Evolutionary conservation across 2,113 vertebrate genomes (phyloP), one percentile per base, ranked within the genome.

Genomic region (Pterocles gutturalis): DNA sequence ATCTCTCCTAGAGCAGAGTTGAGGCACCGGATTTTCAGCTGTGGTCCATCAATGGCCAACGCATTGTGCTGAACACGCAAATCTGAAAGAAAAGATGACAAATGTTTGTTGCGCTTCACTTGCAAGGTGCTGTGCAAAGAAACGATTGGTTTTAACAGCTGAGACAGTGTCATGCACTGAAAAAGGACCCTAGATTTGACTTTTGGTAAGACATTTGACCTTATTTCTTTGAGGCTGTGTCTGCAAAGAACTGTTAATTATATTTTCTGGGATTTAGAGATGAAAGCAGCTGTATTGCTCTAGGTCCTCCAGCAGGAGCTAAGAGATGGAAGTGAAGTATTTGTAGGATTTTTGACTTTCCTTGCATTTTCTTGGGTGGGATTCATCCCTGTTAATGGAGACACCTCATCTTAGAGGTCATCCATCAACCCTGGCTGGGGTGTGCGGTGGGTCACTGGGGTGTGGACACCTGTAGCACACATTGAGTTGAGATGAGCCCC

Each of bases 21-120:
- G 13, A n/a, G 3, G 22, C n/a, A 17, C 9, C 24, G 34, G 43
- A 34, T 45, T 85, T 81, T 58, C 64, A 58, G n/a, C 66, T 31
- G 66, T 15, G 36, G 8, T 24, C 1, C 2, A 29, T 38, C 0
- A 2, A 7, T 17, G 26, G 6, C 20, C 66, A 51, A 10, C 49
- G 22, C 17, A 7, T 24, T 79, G 38, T 24, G 28, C n/a, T 48
- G 45, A 67, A 7, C 8, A 36, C 21, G 19, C 43, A 17, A 3
- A 34, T 7, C 48, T 57, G 60, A 31, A 46, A 55, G 34, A 20
- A 61, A 45, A 41, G n/a, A 51, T 28, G 33, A 20, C 62, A 33
- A 3, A 28, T 41, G 16, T 41, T 80, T 28, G 13, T 6, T 49
- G 53, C 34, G 22, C 46, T 53, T 77, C 33, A 2, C 11, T 67